A percentile compares a stretch with the other conserved stretches of the same genome.
phyloP scores from a whole-genome alignment of 30 jellyfish, hydroid and myxozoan species.

The Aurelia sp. region DNA sequence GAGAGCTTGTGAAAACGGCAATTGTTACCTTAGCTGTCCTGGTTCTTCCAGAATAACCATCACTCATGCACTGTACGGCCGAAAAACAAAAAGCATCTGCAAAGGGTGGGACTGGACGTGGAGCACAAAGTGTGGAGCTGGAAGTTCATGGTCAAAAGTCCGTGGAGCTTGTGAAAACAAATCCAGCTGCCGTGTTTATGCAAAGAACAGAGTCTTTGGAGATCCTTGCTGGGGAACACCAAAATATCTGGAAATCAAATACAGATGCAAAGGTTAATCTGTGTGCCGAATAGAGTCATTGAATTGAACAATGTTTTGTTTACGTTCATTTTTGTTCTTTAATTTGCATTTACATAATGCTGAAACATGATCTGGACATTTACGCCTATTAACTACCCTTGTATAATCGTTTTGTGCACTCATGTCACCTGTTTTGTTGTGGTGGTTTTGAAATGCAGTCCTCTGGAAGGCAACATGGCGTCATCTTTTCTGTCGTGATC shows the following conservation, averaged over 20 bases:
- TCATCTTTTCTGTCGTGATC: no score
- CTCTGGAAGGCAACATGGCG: no score
- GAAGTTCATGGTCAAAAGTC: constrained; percentile 23
- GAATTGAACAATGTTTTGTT: no score
- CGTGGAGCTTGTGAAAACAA: constrained; percentile 35
- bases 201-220: constrained; percentile 45
- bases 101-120: neutral
- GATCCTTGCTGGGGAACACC: constrained; percentile 64
- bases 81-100: constrained; percentile 30
- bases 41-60: constrained; percentile 40
- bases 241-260: constrained; percentile 51
- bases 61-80: constrained; percentile 61
- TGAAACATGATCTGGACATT: no score
- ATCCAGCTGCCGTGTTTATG: constrained; percentile 36
- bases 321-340: no score
- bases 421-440: no score
- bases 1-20: constrained; percentile 14
- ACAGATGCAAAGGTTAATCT: constrained; percentile 51
- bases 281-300: no score
- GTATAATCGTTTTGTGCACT: no score
- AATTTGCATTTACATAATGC: no score
- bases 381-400: no score
- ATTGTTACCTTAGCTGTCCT: constrained; percentile 1
- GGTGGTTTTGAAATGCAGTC: no score
- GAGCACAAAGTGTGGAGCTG: constrained; percentile 23